Evolutionary conservation across 2,888 invertebrate genomes (phyloP), one percentile per base, ranked within the genome.

Genomic region (Drosophila trichaetosa): DNA sequence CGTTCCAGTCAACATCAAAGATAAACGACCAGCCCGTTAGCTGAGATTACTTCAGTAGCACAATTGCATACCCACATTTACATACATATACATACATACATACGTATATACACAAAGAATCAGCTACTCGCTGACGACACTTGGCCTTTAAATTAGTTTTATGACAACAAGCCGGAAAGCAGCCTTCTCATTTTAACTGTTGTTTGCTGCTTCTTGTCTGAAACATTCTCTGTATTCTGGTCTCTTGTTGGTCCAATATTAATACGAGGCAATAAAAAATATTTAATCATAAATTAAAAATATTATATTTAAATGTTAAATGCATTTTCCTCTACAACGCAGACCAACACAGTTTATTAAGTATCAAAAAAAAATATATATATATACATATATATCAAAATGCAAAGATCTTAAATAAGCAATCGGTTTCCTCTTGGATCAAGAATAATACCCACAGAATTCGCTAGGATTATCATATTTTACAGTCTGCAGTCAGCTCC

Each of bases 1-100:
- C 56, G 36, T 52, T 65, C 56, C 69, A 73, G 69, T 73, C 77
- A 67, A 66, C 74, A 56, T 64, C 66, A 74, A 69, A 74, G 70
- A 78, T 74, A 77, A 77, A 74, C 70, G 77, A 66, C 74, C 66
- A 38, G 63, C 34, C 57, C 77, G 36, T 40, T 40, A 18, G 53
- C 62, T 57, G 66, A 77, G 77, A 77, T 77, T 66, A 63, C 59
- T 62, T 65, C 42, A 52, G 46, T 38, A 42, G 46, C 54, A 21
- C 40, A 59, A 40, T 49, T 57, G 29, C 21, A 38, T 31, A 49
- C 31, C 40, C 52, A 53, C n/a, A 46, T 8, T 29, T 1, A 2
- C 29, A 13, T 7, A 36, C 3, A 33, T 7, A 16, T 16, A 31
- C 31, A 51, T 13, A 31, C 13, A 34, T 10, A 34, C 21, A 34